phyloP scores from a whole-genome alignment of 2,113 vertebrate species.

The Archilochus colubris region DNA sequence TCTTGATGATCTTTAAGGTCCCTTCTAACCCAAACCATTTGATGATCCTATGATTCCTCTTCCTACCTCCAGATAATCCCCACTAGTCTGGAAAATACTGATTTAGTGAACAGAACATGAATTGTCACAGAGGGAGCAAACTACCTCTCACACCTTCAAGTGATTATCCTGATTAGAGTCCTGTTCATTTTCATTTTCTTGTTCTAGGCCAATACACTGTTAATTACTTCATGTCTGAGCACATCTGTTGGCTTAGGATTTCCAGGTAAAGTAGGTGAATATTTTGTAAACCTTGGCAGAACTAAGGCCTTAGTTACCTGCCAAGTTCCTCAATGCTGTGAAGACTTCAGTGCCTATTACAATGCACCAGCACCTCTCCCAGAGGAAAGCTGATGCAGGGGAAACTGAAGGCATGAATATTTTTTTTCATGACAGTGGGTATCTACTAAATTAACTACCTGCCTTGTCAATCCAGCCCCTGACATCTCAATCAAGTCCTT shows the following conservation, averaged over 20 bases:
- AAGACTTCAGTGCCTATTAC: neutral
- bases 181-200: neutral
- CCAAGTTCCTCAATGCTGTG: neutral
- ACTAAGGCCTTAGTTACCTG: neutral
- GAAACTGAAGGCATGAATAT: neutral
- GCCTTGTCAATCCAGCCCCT: neutral
- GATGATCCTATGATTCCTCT: neutral
- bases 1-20: too few species aligned
- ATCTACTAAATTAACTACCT: neutral
- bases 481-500: neutral
- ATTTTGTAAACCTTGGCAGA: neutral
- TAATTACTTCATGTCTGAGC: slow-evolving; percentile 15
- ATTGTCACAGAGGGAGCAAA: neutral
- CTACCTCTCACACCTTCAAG: neutral
- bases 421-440: neutral
- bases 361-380: neutral
- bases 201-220: neutral
- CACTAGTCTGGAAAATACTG: neutral
- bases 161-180: neutral
- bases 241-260: neutral
- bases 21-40: too few species aligned
- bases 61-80: neutral
- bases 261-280: neutral
- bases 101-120: neutral
- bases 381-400: neutral